Evolutionary conservation across 2,113 vertebrate genomes (phyloP), one percentile per base, ranked within the genome.

Genomic region (Syrmaticus mikado): DNA sequence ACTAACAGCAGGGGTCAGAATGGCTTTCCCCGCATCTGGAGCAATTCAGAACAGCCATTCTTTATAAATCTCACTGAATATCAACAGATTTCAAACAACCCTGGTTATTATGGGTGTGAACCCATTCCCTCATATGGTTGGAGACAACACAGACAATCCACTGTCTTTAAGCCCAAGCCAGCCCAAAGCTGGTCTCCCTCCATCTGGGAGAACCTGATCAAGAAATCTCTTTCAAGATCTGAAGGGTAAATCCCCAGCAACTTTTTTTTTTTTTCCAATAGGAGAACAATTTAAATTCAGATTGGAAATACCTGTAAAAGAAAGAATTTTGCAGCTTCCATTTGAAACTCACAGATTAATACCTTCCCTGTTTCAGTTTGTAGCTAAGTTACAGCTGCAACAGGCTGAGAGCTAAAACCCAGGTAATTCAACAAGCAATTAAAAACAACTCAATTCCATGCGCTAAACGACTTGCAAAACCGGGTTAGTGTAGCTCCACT

Each of bases 381-480:
- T 68, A 92, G 81, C 55, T 48, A 74, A 67, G 89, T 91, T 77
- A 48, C 67, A 68, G 12, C 64, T 75, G 66, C 25, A 61, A 79
- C 16, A 45, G 22, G 28, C 46, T 94, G 64, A 71, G 82, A 89
- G 73, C 65, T 78, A 43, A 72, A 88, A 8, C 27, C 25, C 66
- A 85, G 76, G 82, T 92, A 86, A 93, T 93, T 92, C 88, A 81
- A 61, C 70, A 73, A 76, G 82, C 79, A 88, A 85, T 95, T 96
- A 96, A 94, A 95, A 68, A 2, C 85, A 84, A 43, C 87, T 92
- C 84, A 82, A 52, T 88, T 83, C 87, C 18, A 45, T 11, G 4
- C 57, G 76, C 72, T 87, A 85, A 85, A 85, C 0, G 1, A 46
- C 65, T 94, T 86, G 71, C 68, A 36, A 81, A 92, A 91, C 76